phyloP scores from a whole-genome alignment of 2,113 vertebrate species.

The Caranx melampygus region DNA sequence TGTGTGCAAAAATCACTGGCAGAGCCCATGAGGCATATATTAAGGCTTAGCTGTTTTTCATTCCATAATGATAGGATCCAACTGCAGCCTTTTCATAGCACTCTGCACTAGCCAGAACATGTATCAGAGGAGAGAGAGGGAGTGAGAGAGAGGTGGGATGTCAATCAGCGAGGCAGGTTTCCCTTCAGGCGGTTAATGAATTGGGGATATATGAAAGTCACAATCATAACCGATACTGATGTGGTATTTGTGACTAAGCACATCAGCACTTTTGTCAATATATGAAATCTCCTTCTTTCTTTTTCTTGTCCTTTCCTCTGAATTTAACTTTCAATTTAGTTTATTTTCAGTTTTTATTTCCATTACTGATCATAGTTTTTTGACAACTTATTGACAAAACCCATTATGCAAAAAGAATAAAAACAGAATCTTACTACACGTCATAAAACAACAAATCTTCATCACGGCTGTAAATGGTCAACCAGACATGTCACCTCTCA shows the following conservation, averaged over 20 bases:
- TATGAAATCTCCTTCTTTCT: not conserved
- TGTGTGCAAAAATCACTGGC: slow-evolving; percentile 57
- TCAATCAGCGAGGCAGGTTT: slow-evolving; percentile 56
- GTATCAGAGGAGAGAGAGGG: slow-evolving; percentile 24
- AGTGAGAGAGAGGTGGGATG: slow-evolving; percentile 21
- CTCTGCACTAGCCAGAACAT: slow-evolving; percentile 73
- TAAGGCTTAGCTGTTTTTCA: slow-evolving; percentile 77
- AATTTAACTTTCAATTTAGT: not conserved
- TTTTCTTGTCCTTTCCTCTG: not conserved
- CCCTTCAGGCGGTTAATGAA: slow-evolving; percentile 45
- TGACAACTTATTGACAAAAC: not conserved
- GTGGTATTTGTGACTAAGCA: slow-evolving; percentile 42
- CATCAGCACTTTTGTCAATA: slow-evolving; percentile 19
- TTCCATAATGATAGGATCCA: slow-evolving; percentile 80
- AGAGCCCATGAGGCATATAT: slow-evolving; percentile 73
- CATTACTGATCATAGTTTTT: not conserved
- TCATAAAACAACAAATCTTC: not conserved
- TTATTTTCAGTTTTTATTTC: not conserved
- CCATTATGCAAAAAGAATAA: not conserved
- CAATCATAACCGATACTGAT: slow-evolving; percentile 24
- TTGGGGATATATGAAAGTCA: slow-evolving; percentile 34
- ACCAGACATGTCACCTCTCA: slow-evolving; percentile 30
- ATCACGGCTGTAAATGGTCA: not conserved
- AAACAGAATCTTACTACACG: not conserved
- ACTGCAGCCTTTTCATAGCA: slow-evolving; percentile 48